These are phyloP conservation scores for Diorhabda sublineata DNA, from an alignment of 1,140 invertebrate species.

Conservation along the genomic window DNA sequence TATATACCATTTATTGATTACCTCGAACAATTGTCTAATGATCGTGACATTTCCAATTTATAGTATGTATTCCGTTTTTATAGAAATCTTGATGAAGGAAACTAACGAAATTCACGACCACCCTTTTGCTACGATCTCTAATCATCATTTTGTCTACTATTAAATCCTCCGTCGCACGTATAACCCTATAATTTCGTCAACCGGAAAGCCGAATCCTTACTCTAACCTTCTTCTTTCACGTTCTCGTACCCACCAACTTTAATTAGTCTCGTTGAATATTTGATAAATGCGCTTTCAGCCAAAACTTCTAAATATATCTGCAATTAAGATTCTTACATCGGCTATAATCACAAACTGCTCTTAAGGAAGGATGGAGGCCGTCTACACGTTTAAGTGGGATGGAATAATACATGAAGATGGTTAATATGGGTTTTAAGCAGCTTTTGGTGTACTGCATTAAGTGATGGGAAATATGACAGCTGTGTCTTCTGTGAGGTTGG, in stretches of 20 bases:
- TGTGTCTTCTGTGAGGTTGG: slow-evolving; percentile 21
- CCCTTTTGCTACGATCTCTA: not conserved
- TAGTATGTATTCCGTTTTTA: too few relatives aligned
- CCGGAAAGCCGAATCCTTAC: not conserved
- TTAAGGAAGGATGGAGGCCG: slow-evolving; percentile 38
- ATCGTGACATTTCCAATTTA: too few relatives aligned
- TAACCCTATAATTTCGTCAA: not conserved
- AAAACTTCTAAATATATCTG: slow-evolving; percentile 32
- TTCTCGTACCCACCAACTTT: not conserved
- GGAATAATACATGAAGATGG: slow-evolving; percentile 40
- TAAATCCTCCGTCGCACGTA: not conserved
- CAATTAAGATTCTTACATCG: slow-evolving; percentile 40
- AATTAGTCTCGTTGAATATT: slow-evolving; percentile 15
- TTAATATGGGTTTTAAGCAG: slow-evolving; percentile 37
- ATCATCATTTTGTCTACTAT: slow-evolving; percentile 3
- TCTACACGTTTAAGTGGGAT: slow-evolving; percentile 36
- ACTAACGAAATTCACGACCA: not conserved
- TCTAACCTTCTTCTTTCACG: not conserved
- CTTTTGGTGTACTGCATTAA: slow-evolving; percentile 34
- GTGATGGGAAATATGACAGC: slow-evolving; percentile 29
- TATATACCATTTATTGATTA: too few relatives aligned
- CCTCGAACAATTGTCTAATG: too few relatives aligned
- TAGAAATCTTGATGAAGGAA: not conserved
- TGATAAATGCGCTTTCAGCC: slow-evolving; percentile 16
- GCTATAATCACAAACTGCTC: slow-evolving; percentile 40